Evolutionary conservation across 2,113 vertebrate species (phyloP), one percentile per base, ranked within the genome.

Genomic region (Suncus etruscus): DNA sequence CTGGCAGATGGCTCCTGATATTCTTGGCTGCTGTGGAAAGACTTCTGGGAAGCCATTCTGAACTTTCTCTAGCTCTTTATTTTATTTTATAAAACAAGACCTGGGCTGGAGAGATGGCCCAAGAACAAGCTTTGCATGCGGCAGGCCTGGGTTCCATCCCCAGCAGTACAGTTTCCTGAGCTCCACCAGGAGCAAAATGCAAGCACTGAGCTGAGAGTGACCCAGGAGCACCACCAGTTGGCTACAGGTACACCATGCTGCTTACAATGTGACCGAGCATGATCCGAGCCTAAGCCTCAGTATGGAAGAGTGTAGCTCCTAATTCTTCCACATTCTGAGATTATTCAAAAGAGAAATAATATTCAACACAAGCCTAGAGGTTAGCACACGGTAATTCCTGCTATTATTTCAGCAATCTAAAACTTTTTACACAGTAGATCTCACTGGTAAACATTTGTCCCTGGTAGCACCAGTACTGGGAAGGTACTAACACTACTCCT

Each of bases 1-100:
- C 84, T 73, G 48, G 80, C 86, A 90, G 86, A 88, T 88, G 91
- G 89, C 76, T 54, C 68, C 54, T 85, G 65, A 76, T 27, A 85
- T 75, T 82, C 85, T 39, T 90, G 78, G 47, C 90, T 84, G 85
- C 54, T 83, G 48, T 29, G 24, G 63, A 77, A 87, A 48, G 58
- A 70, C 65, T 90, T 92, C 61, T 77, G 51, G 51, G 63, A 92
- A 83, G 11, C 54, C 92, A 83, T 50, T 86, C 80, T 77, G 66
- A 77, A 45, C 22, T 90, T 92, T 29, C 14, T 32, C 12, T 32
- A 79, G 16, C 45, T 24, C 0, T 83, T 32, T 24, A 16, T 3
- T 45, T 78, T 58, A 32, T 24, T 29, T 61, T 20, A 22, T n/a
- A 0, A 12, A 89, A 45, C 32, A 50, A 78, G 76, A 27, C 47